These are phyloP conservation scores for Lithophane leautieri DNA, from an alignment of 2,888 invertebrate species.

Conservation along the genomic window DNA sequence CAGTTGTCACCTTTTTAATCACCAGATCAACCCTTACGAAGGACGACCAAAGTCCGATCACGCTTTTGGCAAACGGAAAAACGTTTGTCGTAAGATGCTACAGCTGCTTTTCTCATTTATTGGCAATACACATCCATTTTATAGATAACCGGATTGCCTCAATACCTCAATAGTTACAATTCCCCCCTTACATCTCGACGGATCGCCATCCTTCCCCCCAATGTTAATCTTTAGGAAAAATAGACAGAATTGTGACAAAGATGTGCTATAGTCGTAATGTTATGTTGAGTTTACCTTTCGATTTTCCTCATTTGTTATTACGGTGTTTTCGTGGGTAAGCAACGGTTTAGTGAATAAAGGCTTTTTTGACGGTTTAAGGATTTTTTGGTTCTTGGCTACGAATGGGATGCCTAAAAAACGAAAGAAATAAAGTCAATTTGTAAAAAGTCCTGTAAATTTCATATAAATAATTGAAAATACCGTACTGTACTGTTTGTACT, in stretches of 20 bases:
- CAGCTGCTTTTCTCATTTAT: not conserved
- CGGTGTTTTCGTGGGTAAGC: not conserved
- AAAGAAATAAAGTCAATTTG: not conserved
- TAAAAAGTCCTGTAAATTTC: not conserved
- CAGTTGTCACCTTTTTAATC: not conserved
- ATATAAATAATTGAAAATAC: not conserved
- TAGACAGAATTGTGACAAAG: constrained; percentile 33
- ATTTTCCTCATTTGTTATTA: constrained; percentile 31
- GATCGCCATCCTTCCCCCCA: not conserved
- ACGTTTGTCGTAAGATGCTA: not conserved
- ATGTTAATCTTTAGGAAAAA: constrained; percentile 30
- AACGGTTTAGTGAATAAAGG: not conserved
- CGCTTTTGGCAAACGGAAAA: not conserved
- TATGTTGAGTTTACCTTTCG: constrained; percentile 35
- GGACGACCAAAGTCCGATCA: not conserved
- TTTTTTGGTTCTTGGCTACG: not conserved
- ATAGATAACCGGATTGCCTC: constrained; percentile 24
- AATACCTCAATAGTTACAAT: constrained; percentile 29
- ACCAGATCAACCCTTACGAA: not conserved
- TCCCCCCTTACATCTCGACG: not conserved
- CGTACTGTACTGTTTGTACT: not conserved
- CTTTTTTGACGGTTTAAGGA: not conserved
- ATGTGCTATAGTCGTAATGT: constrained; percentile 27
- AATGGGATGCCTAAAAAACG: not conserved
- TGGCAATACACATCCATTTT: constrained; percentile 4